A percentile compares a stretch with the other conserved stretches of the same genome.
These are phyloP conservation scores for Sminthurides bifidus DNA, from an alignment of 1,140 invertebrate species.

Conservation along the genomic window DNA sequence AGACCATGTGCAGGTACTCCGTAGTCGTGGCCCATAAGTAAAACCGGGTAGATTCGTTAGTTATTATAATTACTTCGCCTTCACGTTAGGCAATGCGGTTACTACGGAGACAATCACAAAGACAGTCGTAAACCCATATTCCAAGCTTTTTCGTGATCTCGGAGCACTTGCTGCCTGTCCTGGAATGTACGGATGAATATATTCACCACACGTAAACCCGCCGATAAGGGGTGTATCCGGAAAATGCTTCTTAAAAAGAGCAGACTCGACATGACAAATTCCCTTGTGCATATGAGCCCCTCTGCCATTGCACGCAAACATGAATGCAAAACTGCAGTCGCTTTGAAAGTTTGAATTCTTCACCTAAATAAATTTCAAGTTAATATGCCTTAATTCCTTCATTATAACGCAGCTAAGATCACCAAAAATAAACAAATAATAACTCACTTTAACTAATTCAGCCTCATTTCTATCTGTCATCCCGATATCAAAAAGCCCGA, in stretches of 20 bases:
- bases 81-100: background rate
- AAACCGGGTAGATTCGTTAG: too few relatives aligned
- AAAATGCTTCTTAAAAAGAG: slow-evolving; percentile 46
- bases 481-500: slow-evolving; percentile 6
- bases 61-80: slow-evolving; percentile 3
- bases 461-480: slow-evolving; percentile 14
- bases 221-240: slow-evolving; percentile 47
- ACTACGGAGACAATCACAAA: slow-evolving; percentile 20
- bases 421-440: background rate
- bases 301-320: slow-evolving; percentile 48
- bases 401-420: background rate
- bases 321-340: slow-evolving; percentile 42
- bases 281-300: slow-evolving; percentile 37
- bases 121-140: slow-evolving; percentile 17
- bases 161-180: slow-evolving; percentile 1
- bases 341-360: slow-evolving; percentile 35
- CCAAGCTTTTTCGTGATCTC: background rate
- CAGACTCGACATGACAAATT: slow-evolving; percentile 42
- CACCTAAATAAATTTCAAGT: slow-evolving; percentile 30
- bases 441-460: slow-evolving; percentile 10
- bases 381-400: background rate
- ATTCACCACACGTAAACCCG: slow-evolving; percentile 48
- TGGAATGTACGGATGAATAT: slow-evolving; percentile 16
- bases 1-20: too few relatives aligned
- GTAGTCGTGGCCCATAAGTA: too few relatives aligned